phyloP scores from a whole-genome alignment of 2,797 vertebrate genomes.

The Rhinophrynus dorsalis region DNA sequence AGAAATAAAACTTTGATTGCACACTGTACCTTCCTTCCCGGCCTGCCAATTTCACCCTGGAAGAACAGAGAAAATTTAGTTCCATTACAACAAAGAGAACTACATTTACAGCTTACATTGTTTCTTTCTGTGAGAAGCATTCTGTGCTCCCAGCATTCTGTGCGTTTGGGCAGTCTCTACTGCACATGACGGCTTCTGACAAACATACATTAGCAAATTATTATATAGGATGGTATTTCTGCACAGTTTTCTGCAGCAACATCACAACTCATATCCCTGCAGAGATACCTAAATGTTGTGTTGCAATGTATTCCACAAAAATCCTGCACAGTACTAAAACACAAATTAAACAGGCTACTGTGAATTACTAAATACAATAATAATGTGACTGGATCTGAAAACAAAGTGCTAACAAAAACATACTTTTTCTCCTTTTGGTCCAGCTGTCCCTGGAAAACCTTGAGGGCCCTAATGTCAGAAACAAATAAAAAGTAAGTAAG shows the following conservation, averaged over 20 bases:
- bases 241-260: no score
- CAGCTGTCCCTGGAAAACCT: slow-evolving; percentile 86
- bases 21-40: slow-evolving; percentile 93
- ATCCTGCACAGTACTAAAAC: neutral
- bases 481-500: neutral
- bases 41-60: slow-evolving; percentile 97
- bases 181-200: no score
- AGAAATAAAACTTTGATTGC: no score
- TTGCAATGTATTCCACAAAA: neutral
- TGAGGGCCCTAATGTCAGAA: slow-evolving; percentile 78
- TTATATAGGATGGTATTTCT: no score
- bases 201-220: no score
- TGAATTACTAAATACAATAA: slow-evolving; percentile 12
- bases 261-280: neutral
- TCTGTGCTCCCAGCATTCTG: no score
- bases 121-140: neutral
- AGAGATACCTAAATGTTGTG: neutral
- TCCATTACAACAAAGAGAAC: slow-evolving; percentile 43
- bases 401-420: slow-evolving; percentile 41
- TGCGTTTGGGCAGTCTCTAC: no score
- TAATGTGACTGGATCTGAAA: neutral
- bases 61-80: slow-evolving; percentile 57
- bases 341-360: neutral
- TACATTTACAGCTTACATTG: neutral
- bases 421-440: slow-evolving; percentile 96